Percentiles rank a stretch among this genome's conserved stretches.
Conservation (phyloP, 2,888 invertebrate genomes). For the Spodoptera littoralis region DNA sequence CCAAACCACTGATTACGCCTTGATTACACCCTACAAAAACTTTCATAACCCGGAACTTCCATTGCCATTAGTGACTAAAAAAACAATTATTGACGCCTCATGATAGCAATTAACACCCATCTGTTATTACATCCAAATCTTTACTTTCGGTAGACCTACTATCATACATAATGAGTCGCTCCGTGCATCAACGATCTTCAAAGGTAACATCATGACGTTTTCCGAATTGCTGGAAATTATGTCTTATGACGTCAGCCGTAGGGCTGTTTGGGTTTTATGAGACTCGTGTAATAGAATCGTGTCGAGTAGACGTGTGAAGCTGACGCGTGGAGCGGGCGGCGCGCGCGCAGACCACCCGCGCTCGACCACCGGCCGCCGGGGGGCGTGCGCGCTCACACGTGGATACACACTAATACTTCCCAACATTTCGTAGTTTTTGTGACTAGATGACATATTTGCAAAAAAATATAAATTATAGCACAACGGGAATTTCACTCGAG, state of each 20-base stretch:
- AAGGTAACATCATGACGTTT: constrained; percentile 61
- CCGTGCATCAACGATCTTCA: constrained; percentile 56
- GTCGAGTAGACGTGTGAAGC: constrained; percentile 81
- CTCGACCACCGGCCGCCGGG: constrained; percentile 75
- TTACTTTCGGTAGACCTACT: constrained; percentile 79
- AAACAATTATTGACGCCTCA: constrained; percentile 87
- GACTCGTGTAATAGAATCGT: constrained; percentile 62
- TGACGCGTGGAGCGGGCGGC: constrained; percentile 78
- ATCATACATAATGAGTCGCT: constrained; percentile 78
- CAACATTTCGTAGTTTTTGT: constrained; percentile 53
- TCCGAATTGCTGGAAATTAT: constrained; percentile 59
- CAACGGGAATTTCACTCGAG: constrained; percentile 10
- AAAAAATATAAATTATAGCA: constrained; percentile 48
- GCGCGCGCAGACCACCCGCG: constrained; percentile 84
- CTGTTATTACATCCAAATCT: constrained; percentile 84
- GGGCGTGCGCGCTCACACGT: constrained; percentile 75
- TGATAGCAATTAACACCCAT: constrained; percentile 88
- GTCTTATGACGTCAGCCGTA: constrained; percentile 64
- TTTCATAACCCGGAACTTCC: constrained; percentile 86
- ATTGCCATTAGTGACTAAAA: constrained; percentile 83
- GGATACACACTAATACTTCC: constrained; percentile 63
- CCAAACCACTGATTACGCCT: constrained; percentile 84
- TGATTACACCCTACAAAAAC: constrained; percentile 88
- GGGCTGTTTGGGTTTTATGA: constrained; percentile 58
- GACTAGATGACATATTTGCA: constrained; percentile 52